Conservation (phyloP, 2,888 invertebrate genomes). For the Acrocyrtus sp. region DNA sequence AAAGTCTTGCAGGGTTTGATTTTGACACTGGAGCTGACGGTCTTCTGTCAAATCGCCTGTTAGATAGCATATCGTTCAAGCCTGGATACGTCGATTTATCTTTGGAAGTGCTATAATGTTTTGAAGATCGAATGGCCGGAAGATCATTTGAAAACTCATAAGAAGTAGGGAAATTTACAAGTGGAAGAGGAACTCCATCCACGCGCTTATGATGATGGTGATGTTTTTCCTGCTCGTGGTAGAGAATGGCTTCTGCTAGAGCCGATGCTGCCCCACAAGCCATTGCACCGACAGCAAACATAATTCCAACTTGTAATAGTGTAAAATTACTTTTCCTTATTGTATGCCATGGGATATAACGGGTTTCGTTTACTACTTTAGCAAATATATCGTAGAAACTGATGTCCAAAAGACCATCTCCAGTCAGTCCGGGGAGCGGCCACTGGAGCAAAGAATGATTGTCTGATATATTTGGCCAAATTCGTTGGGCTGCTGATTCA, state of each 20-base stretch:
- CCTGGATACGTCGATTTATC: too few species aligned
- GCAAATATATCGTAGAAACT: slow-evolving; percentile 41
- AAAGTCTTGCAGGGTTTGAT: too few species aligned
- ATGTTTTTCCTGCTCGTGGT: slow-evolving; percentile 31
- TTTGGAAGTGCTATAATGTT: too few species aligned
- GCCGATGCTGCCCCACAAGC: slow-evolving; percentile 43
- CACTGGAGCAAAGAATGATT: slow-evolving; percentile 27
- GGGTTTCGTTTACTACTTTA: slow-evolving; percentile 32
- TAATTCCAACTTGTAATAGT: slow-evolving; percentile 50
- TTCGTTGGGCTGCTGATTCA: background rate
- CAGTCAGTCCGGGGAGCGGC: slow-evolving; percentile 28
- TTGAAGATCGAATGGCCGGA: too few species aligned
- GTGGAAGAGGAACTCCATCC: slow-evolving; percentile 19
- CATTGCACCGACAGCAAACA: slow-evolving; percentile 55
- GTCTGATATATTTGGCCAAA: slow-evolving; percentile 35
- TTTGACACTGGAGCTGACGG: too few species aligned
- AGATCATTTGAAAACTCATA: too few species aligned
- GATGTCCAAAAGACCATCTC: slow-evolving; percentile 32
- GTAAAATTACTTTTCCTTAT: slow-evolving; percentile 55
- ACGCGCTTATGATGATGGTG: slow-evolving; percentile 20
- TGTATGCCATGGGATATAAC: slow-evolving; percentile 31
- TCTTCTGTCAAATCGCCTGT: too few species aligned
- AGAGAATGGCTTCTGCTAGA: slow-evolving; percentile 46
- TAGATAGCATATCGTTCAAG: too few species aligned
- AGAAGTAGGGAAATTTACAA: too few species aligned